Evolutionary conservation across 2,888 invertebrate species (phyloP), one percentile per base, ranked within the genome.

Genomic region (Platerodrilus igneus): DNA sequence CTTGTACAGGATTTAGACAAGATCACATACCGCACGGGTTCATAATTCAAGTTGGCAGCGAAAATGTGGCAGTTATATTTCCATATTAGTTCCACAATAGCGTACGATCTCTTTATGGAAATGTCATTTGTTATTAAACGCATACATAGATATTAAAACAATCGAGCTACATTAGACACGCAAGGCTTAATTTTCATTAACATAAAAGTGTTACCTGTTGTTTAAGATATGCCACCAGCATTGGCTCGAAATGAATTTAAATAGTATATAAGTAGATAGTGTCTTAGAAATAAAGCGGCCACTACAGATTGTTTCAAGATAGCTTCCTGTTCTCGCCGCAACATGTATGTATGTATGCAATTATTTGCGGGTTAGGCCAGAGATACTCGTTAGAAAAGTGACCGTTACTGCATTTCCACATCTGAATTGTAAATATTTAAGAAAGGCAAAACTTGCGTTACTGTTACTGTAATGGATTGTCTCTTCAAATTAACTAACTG

Each of bases 101-200:
- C 11, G 16, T 23, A 34, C n/a, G 27, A 20, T 14, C 22, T 28
- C 17, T 9, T 20, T 40, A 40, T 40, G 34, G 40, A 40, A 33
- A 34, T 15, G 21, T 29, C 28, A 23, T 26, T 22, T 29, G 17
- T 34, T n/a, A n/a, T n/a, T 29, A 31, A 29, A 40, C 34, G 41
- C 23, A 42, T 43, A 30, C 42, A 37, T 37, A 30, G 22, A 25
- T 30, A 35, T 25, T 39, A 45, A 28, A 31, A 31, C 34, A 44
- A 35, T 29, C 22, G 29, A 8, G 10, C 17, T 23, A 25, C 14
- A 23, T 35, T 38, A 43, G 25, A 29, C 33, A 38, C 21, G 28
- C 40, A 13, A 35, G 33, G 25, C 19, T 47, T 47, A 41, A 45
- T 47, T 47, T 47, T 38, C 41, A 47, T 47, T 45, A 41, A 36